Evolutionary conservation across 2,888 invertebrate genomes (phyloP).

Genomic region (Dasypolia templi): DNA sequence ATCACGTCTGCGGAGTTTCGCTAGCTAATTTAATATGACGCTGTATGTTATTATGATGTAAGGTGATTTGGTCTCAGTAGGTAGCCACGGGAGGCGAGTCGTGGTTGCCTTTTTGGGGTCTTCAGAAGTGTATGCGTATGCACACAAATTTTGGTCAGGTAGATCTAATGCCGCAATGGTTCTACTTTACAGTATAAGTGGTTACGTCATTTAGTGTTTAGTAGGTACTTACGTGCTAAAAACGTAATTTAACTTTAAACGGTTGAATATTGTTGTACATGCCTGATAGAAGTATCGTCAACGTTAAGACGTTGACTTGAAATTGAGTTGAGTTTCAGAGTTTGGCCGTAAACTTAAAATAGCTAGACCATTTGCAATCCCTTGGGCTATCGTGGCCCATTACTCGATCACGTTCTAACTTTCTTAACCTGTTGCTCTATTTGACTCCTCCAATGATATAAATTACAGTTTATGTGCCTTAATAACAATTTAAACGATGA

Average conservation of each 20-base stretch:
- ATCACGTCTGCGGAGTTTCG: too few relatives aligned
- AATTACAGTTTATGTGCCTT: conserved; percentile 40
- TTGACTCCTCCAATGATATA: conserved; percentile 27
- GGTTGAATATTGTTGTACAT: not conserved
- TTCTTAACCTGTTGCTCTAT: conserved; percentile 47
- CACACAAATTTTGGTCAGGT: too few relatives aligned
- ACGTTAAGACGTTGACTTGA: not conserved
- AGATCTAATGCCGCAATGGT: too few relatives aligned
- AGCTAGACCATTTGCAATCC: conserved; percentile 9
- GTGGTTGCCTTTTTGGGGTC: too few relatives aligned
- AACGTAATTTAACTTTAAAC: not conserved
- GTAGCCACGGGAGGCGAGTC: too few relatives aligned
- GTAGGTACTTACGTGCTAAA: not conserved
- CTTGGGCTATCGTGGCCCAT: conserved; percentile 3
- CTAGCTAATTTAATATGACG: too few relatives aligned
- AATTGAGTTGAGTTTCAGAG: not conserved
- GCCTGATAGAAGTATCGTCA: not conserved
- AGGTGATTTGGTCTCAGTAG: too few relatives aligned
- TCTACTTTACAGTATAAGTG: not conserved
- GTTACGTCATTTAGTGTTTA: not conserved
- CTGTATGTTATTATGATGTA: too few relatives aligned
- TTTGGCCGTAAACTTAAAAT: not conserved
- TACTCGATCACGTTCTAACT: conserved; percentile 10
- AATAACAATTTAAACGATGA: conserved; percentile 46
- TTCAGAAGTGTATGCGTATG: too few relatives aligned